phyloP scores from a whole-genome alignment of 2,113 vertebrate genomes.

The Athene noctua region DNA sequence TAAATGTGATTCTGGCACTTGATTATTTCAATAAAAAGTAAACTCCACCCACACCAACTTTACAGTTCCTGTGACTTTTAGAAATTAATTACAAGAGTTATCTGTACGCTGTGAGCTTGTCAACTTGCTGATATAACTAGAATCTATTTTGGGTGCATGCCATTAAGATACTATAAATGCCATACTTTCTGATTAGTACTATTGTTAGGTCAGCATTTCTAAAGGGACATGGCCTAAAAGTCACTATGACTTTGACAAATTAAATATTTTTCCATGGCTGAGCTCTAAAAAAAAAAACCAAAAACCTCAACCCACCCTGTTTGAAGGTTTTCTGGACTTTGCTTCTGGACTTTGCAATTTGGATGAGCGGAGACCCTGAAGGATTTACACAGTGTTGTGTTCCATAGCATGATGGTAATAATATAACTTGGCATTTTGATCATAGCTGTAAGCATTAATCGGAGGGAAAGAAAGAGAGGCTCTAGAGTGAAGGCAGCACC shows the following conservation, averaged over 20 bases:
- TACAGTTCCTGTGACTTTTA: slow-evolving; percentile 65
- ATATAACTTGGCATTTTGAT: background rate
- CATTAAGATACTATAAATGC: slow-evolving; percentile 70
- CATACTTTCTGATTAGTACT: slow-evolving; percentile 62
- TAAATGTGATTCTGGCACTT: background rate
- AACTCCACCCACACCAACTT: slow-evolving; percentile 33
- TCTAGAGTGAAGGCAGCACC: background rate
- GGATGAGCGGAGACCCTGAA: background rate
- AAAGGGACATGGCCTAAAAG: slow-evolving; percentile 67
- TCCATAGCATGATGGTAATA: background rate
- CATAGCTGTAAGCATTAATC: background rate
- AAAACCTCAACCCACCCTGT: background rate
- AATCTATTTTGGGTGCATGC: slow-evolving; percentile 61
- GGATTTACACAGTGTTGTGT: background rate
- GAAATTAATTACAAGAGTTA: slow-evolving; percentile 68
- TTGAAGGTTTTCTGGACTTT: background rate
- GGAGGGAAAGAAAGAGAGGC: background rate
- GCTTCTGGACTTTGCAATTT: background rate
- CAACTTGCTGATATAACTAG: slow-evolving; percentile 65
- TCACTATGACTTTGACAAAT: slow-evolving; percentile 64
- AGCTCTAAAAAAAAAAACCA: background rate
- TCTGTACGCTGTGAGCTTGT: slow-evolving; percentile 54
- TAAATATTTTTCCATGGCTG: background rate
- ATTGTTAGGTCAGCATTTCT: slow-evolving; percentile 64
- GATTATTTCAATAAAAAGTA: background rate